phyloP scores from a whole-genome alignment of 2,797 vertebrate genomes.

The Onychomys torridus region DNA sequence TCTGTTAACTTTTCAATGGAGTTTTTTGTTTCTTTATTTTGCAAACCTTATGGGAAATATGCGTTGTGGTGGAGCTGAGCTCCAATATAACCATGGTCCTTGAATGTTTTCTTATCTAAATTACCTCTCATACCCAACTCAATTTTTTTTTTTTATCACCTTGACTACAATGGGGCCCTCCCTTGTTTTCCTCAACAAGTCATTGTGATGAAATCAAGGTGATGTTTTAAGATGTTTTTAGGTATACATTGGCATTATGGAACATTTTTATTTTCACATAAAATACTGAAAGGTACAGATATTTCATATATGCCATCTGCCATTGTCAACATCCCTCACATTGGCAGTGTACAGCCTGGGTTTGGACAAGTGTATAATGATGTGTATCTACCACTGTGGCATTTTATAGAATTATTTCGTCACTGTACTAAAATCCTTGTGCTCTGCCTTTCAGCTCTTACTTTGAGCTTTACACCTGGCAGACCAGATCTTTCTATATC shows the following conservation, averaged over 20 bases:
- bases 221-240: background rate
- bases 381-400: background rate
- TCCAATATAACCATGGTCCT: accelerated
- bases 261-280: background rate
- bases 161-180: background rate
- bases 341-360: background rate
- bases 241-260: background rate
- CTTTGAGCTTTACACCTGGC: background rate
- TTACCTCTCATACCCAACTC: background rate
- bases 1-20: background rate
- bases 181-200: background rate
- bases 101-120: background rate
- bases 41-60: background rate
- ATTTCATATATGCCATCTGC: background rate
- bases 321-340: background rate
- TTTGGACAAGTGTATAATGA: background rate
- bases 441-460: background rate
- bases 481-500: background rate
- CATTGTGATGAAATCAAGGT: background rate
- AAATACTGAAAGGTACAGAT: background rate
- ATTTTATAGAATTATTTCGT: background rate
- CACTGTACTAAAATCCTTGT: background rate
- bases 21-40: background rate
- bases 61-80: background rate
- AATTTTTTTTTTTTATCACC: background rate